Conservation (phyloP, 2,113 vertebrate genomes). For the Pithys albifrons region DNA sequence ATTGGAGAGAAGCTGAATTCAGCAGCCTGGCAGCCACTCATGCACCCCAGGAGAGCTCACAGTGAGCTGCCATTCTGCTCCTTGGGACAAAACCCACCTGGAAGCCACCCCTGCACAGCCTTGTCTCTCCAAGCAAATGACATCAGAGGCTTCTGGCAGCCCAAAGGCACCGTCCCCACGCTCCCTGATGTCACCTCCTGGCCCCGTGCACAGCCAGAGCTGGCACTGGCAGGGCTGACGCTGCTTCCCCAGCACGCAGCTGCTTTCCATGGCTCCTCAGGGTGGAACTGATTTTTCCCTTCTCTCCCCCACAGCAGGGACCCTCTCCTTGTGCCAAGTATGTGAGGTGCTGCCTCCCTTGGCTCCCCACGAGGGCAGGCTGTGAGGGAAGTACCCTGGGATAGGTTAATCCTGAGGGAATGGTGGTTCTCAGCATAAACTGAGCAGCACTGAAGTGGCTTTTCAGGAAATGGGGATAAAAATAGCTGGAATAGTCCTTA, state of each 20-base stretch:
- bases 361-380: background rate
- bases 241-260: background rate
- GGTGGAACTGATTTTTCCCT: background rate
- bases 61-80: background rate
- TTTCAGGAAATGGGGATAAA: background rate
- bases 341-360: background rate
- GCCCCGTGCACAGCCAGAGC: background rate
- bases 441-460: background rate
- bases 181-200: constrained; percentile 47
- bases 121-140: background rate
- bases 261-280: background rate
- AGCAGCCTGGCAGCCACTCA: background rate
- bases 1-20: background rate
- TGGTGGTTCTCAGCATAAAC: background rate
- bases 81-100: background rate
- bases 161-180: background rate
- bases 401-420: background rate
- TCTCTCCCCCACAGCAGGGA: background rate
- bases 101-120: background rate
- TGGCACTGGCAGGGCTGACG: background rate
- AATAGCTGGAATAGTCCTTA: background rate
- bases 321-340: background rate
- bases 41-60: rapidly evolving
- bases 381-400: background rate
- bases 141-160: background rate